These are phyloP conservation scores for Phoenoteleia sp. DNA, from an alignment of 2,888 invertebrate species.

Conservation along the genomic window DNA sequence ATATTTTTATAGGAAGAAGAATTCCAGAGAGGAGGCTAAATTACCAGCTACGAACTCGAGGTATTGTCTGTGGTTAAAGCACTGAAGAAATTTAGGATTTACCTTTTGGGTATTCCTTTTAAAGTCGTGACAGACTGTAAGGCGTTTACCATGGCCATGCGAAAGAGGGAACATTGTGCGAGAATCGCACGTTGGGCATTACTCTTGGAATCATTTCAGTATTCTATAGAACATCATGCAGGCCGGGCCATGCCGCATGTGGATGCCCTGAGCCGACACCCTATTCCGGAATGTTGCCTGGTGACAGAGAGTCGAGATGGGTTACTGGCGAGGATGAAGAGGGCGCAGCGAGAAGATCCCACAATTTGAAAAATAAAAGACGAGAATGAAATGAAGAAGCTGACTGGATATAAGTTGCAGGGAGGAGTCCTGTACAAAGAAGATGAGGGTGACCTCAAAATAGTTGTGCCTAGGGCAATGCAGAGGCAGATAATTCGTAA, in stretches of 20 bases:
- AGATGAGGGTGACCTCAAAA: too few species aligned
- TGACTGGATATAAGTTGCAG: neutral
- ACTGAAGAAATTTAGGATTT: neutral
- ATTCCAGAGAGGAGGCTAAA: neutral
- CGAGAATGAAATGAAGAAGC: neutral
- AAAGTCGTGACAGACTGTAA: conserved; percentile 6
- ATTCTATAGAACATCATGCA: conserved; percentile 2
- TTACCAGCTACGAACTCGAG: neutral
- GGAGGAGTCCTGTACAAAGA: neutral
- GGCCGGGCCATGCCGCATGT: conserved; percentile 1
- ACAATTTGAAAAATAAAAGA: neutral
- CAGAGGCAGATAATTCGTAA: too few species aligned
- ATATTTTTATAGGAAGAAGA: neutral
- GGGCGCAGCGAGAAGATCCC: neutral
- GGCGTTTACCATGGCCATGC: neutral
- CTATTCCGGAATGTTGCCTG: neutral
- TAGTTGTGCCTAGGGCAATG: too few species aligned
- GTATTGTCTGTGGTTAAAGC: neutral
- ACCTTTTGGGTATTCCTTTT: neutral
- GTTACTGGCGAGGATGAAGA: neutral
- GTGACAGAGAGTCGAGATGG: neutral
- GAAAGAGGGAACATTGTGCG: neutral
- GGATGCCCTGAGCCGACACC: neutral
- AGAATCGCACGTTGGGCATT: conserved; percentile 5
- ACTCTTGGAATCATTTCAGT: neutral